These are phyloP conservation scores for Caranx melampygus DNA, from an alignment of 2,113 vertebrate species.

Conservation along the genomic window DNA sequence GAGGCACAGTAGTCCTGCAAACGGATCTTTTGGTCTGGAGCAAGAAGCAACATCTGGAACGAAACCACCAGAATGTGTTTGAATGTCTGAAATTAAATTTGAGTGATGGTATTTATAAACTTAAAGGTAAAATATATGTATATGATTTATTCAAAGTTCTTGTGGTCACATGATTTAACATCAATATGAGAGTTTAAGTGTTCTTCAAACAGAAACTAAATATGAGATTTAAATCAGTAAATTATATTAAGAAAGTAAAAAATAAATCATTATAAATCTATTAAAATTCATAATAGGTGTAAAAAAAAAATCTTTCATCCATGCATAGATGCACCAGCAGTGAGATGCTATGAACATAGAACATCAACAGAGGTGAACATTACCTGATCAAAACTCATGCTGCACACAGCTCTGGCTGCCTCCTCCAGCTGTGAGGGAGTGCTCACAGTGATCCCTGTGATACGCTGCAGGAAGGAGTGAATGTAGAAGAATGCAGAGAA, in stretches of 20 bases:
- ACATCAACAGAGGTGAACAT: background rate
- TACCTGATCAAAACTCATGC: constrained; percentile 85
- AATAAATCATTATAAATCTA: too few relatives aligned
- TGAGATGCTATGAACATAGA: background rate
- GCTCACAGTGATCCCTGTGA: constrained; percentile 77
- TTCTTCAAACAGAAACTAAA: background rate
- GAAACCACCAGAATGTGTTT: background rate
- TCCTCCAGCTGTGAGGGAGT: constrained; percentile 81
- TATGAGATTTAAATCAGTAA: too few relatives aligned
- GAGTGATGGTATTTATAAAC: background rate
- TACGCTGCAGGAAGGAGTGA: constrained; percentile 85
- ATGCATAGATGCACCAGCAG: background rate
- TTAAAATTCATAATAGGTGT: background rate
- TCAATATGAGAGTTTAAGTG: too few relatives aligned
- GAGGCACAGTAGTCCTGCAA: constrained; percentile 84
- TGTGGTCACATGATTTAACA: too few relatives aligned
- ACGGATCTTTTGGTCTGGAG: constrained; percentile 36
- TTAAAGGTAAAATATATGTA: too few relatives aligned
- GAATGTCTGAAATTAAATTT: background rate
- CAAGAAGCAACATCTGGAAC: constrained; percentile 73
- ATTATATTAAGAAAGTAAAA: too few relatives aligned
- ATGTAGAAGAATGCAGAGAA: constrained; percentile 96
- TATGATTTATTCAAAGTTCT: too few relatives aligned
- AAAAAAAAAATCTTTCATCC: background rate
- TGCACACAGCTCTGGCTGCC: constrained; percentile 81